Conservation (phyloP, 2,797 vertebrate genomes). For the Oreochromis grahami region DNA sequence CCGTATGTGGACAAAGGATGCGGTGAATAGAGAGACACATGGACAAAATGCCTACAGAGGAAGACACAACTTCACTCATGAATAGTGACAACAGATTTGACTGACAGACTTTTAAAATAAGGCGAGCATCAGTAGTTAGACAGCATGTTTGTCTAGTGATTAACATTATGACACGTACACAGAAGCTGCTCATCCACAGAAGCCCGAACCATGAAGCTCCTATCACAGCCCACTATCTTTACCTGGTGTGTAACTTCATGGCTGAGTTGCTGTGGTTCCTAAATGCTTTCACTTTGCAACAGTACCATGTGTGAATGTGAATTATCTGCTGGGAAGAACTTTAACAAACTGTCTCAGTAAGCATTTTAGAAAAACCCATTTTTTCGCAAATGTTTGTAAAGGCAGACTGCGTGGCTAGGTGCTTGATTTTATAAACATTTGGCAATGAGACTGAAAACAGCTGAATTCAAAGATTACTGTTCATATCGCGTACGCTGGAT, state of each 20-base stretch:
- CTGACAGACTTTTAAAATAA: constrained; percentile 3
- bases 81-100: constrained; percentile 12
- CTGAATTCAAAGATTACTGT: neutral
- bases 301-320: neutral
- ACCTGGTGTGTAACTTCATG: neutral
- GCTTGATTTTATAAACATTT: neutral
- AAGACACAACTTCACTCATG: constrained; percentile 2
- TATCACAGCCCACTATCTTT: too few species aligned
- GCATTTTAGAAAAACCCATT: neutral
- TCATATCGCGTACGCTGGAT: neutral
- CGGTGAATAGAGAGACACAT: neutral
- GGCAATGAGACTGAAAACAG: neutral
- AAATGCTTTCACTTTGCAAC: neutral
- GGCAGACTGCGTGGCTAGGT: neutral
- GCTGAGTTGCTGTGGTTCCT: neutral
- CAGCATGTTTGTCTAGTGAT: neutral
- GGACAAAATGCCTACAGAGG: neutral
- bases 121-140: constrained; percentile 44
- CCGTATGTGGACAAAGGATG: neutral
- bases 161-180: neutral
- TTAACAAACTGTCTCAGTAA: neutral
- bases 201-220: neutral
- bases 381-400: neutral
- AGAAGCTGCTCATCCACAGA: neutral
- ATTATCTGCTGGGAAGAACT: neutral